Percentiles rank a stretch among this genome's conserved stretches.
These are phyloP conservation scores for Cryptotis parvus DNA, from an alignment of 2,113 vertebrate genomes.

Conservation along the genomic window DNA sequence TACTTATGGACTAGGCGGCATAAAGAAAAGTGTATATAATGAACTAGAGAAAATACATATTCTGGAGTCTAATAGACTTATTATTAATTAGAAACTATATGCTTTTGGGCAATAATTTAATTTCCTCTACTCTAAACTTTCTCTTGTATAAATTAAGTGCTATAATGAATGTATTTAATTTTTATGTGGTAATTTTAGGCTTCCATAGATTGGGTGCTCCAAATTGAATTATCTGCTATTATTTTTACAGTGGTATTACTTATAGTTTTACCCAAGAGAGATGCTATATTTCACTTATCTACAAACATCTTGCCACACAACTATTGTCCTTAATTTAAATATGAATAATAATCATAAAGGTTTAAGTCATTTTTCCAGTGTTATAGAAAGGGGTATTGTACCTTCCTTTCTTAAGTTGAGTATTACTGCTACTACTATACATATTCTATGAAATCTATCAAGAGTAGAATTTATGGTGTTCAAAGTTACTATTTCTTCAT, in stretches of 20 bases:
- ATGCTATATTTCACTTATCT: not conserved
- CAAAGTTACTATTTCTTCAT: not conserved
- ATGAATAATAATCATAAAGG: not conserved
- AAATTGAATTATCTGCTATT: not conserved
- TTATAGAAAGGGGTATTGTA: not conserved
- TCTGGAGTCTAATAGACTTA: not conserved
- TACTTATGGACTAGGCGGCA: no score
- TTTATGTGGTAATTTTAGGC: not conserved
- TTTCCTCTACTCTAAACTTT: not conserved
- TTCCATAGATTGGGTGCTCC: not conserved
- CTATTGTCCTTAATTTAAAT: constrained; percentile 17
- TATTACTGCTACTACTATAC: not conserved
- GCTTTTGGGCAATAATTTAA: not conserved
- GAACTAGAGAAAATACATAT: not conserved
- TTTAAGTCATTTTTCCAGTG: not conserved
- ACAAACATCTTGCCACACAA: not conserved
- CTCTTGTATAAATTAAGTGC: not conserved
- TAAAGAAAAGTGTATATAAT: not conserved
- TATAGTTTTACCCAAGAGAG: constrained; percentile 16
- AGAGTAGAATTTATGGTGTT: not conserved
- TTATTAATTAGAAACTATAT: not conserved
- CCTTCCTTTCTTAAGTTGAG: not conserved
- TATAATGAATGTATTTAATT: not conserved
- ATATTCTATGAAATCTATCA: not conserved
- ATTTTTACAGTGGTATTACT: not conserved